A percentile compares a stretch with the other conserved stretches of the same genome.
Evolutionary conservation across 2,113 vertebrate species (phyloP).

Genomic region (Oncorhynchus masou): DNA sequence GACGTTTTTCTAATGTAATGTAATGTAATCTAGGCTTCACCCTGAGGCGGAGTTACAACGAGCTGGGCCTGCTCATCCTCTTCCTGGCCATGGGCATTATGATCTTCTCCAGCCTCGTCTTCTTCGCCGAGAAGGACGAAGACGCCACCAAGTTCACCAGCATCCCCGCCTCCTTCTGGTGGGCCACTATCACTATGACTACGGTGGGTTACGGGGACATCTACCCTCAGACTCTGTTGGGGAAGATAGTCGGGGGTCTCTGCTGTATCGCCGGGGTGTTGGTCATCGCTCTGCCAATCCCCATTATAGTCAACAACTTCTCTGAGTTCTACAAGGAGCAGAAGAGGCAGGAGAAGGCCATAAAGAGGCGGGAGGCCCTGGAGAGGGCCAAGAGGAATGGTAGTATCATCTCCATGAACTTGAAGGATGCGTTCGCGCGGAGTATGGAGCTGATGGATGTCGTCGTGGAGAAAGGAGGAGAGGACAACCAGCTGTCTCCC

Average conservation of each 20-base stretch:
- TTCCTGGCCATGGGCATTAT: constrained; percentile 99
- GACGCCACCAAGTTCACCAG: constrained; percentile 99
- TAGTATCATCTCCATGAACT: constrained; percentile 98
- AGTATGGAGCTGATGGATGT: constrained; percentile 97
- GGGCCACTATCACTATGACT: constrained; percentile 99
- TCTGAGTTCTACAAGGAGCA: constrained; percentile 99
- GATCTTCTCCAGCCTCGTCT: constrained; percentile 99
- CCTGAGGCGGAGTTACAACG: constrained; percentile 94
- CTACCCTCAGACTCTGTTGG: constrained; percentile 93
- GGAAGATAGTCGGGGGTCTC: constrained; percentile 96
- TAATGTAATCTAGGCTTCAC: constrained; percentile 79
- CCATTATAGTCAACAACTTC: constrained; percentile 99
- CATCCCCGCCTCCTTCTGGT: constrained; percentile 99
- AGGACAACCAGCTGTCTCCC: constrained; percentile 88
- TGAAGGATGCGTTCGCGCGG: constrained; percentile 94
- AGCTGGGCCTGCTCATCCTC: constrained; percentile 91
- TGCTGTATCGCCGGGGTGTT: constrained; percentile 97
- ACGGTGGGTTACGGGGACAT: constrained; percentile 98
- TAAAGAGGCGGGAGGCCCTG: constrained; percentile 96
- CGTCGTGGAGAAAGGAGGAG: constrained; percentile 85
- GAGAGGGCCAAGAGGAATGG: constrained; percentile 96
- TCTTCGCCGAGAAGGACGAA: constrained; percentile 98
- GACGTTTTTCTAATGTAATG: too few species aligned
- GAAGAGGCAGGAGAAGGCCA: constrained; percentile 98
- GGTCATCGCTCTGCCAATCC: constrained; percentile 96